These are phyloP conservation scores for Latrodectus geometricus DNA, from an alignment of 1,140 invertebrate genomes.

Conservation along the genomic window DNA sequence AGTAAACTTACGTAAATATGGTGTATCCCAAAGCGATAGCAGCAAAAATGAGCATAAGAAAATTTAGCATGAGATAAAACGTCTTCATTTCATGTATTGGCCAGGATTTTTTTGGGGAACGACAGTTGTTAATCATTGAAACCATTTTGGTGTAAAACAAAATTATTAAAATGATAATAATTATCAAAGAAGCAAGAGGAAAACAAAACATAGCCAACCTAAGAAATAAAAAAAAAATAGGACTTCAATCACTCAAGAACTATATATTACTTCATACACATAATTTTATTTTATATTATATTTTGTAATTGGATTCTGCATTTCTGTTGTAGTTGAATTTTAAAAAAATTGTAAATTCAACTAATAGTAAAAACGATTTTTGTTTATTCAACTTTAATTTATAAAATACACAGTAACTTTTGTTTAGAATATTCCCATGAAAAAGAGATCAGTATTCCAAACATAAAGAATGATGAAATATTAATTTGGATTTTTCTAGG, in stretches of 20 bases:
- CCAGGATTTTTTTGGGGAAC: conserved; percentile 28
- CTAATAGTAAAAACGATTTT: no score
- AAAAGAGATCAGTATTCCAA: no score
- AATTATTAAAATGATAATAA: conserved; percentile 43
- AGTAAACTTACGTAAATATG: conserved; percentile 48
- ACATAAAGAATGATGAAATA: no score
- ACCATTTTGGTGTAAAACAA: conserved; percentile 39
- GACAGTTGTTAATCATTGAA: conserved; percentile 10
- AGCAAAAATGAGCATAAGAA: conserved; percentile 38
- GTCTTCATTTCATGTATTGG: conserved; percentile 45
- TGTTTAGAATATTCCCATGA: no score
- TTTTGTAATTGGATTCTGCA: no score
- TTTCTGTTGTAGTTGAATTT: no score
- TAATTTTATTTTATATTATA: no score
- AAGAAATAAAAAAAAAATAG: background rate
- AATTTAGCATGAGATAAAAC: conserved; percentile 31
- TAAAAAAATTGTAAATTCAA: no score
- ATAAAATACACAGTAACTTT: no score
- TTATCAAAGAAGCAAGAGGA: conserved; percentile 33
- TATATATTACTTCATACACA: no score
- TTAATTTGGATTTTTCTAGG: no score
- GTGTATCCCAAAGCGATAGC: conserved; percentile 35
- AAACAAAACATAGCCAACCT: conserved; percentile 47
- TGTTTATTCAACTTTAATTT: no score
- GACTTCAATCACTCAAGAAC: background rate